Percentiles rank a stretch among this genome's conserved stretches.
These are phyloP conservation scores for Clarias macrocephalus DNA, from an alignment of 2,113 vertebrate genomes.

Conservation along the genomic window DNA sequence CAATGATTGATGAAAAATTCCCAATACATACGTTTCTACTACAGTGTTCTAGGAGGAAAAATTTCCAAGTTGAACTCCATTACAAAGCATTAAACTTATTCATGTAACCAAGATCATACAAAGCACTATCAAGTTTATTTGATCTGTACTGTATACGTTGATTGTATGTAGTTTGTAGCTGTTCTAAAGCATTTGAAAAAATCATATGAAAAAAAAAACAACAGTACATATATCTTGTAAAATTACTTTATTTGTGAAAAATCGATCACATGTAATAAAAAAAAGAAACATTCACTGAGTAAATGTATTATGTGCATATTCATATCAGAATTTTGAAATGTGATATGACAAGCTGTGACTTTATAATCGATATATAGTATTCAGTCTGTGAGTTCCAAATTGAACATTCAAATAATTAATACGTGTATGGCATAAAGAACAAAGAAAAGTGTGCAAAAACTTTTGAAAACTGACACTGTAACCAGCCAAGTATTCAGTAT, in stretches of 20 bases:
- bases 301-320: constrained; percentile 12
- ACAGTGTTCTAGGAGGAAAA: background rate
- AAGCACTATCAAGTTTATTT: background rate
- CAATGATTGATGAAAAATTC: background rate
- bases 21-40: background rate
- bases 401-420: constrained; percentile 34
- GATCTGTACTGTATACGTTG: background rate
- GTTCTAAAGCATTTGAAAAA: background rate
- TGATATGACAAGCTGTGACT: background rate
- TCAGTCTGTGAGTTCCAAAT: constrained; percentile 55
- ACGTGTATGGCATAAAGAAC: constrained; percentile 59
- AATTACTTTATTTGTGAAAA: constrained; percentile 63
- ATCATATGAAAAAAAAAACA: background rate
- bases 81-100: no score
- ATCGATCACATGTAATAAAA: constrained; percentile 43
- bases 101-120: background rate
- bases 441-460: constrained; percentile 57
- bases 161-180: background rate
- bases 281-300: constrained; percentile 50
- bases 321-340: background rate
- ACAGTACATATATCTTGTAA: constrained; percentile 10
- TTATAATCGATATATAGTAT: constrained; percentile 28
- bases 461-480: constrained; percentile 71
- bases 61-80: background rate
- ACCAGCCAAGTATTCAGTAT: constrained; percentile 69